Base-by-base conservation (phyloP, 2,113 vertebrate species). In the Amblyornis subalaris region DNA sequence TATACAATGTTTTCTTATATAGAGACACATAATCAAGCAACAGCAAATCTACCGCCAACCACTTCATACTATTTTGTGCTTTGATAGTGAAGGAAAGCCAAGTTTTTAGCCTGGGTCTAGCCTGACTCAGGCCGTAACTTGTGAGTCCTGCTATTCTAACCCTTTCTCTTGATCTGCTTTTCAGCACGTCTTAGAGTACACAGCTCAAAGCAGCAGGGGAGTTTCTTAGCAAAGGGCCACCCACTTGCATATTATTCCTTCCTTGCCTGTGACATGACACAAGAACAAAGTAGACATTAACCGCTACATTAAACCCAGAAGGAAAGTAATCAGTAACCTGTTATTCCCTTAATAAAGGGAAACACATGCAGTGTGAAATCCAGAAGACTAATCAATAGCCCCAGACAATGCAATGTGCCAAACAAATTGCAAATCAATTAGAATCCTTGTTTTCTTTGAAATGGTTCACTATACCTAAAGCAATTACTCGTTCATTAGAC, bases 211-310 rank as follows among this genome's bases (percentile, higher is more conserved):
- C 98, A 98, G 98, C 98, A 96, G 98, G 98, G 98, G 97, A 98
- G 98, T 98, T 98, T 97, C 98, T 98, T 98, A 98, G 98, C 98
- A 98, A 97, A 98, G 98, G 99, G 98, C 99, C 99, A 99, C 99
- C 99, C 99, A 99, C 99, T 98, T 98, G 97, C 98, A 98, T 98
- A 99, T 99, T 99, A 99, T 99, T 98, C 97, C 98, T 97, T 94
- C 96, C 98, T 99, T 97, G 98, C 98, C 99, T 98, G 98, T 98
- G 98, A 99, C 99, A 99, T 99, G 99, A 99, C 99, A 99, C 98
- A 98, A 98, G 99, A 99, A 99, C 99, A 99, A 99, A 99, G 99
- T 99, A 98, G 98, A 99, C 99, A 99, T 99, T 99, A 99, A 98
- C 98, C 96, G 98, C 98, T 98, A 99, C 99, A 99, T 99, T 99